Conservation (phyloP, 2,888 invertebrate species). For the Clitarchus hookeri region DNA sequence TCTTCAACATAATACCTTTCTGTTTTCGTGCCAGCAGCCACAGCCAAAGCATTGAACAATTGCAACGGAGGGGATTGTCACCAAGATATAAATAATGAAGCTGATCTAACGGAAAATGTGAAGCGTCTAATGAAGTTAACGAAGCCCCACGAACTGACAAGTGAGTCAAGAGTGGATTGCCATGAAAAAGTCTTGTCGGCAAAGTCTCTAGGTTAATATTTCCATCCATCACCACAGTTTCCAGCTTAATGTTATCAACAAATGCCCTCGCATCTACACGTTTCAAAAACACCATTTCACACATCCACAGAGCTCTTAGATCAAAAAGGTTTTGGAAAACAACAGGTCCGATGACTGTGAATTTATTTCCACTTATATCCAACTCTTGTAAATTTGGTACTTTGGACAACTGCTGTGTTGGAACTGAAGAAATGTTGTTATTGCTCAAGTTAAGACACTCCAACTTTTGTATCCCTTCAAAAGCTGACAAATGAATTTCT, state of each 20-base stretch:
- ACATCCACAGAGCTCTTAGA: slow-evolving; percentile 73
- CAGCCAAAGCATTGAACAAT: slow-evolving; percentile 85
- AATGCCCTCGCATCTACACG: slow-evolving; percentile 78
- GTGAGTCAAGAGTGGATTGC: slow-evolving; percentile 76
- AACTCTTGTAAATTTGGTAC: slow-evolving; percentile 69
- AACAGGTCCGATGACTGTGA: slow-evolving; percentile 73
- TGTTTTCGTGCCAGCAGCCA: slow-evolving; percentile 65
- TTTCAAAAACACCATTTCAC: slow-evolving; percentile 67
- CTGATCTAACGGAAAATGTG: slow-evolving; percentile 81
- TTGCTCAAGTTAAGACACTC: slow-evolving; percentile 74
- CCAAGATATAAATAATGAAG: slow-evolving; percentile 74
- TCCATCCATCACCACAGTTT: slow-evolving; percentile 76
- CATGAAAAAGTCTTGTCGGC: slow-evolving; percentile 82
- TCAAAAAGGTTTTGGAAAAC: slow-evolving; percentile 85
- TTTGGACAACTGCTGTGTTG: slow-evolving; percentile 48
- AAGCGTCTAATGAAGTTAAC: slow-evolving; percentile 74
- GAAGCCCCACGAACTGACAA: slow-evolving; percentile 77
- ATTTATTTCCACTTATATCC: slow-evolving; percentile 78
- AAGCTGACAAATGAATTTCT: slow-evolving; percentile 70
- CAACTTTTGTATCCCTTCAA: slow-evolving; percentile 74
- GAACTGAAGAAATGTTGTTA: slow-evolving; percentile 75
- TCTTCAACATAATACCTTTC: slow-evolving; percentile 35
- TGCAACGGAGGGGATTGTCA: slow-evolving; percentile 83
- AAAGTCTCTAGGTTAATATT: slow-evolving; percentile 74
- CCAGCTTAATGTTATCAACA: slow-evolving; percentile 82